Conservation (phyloP, 2,797 vertebrate species). For the Sylvilagus floridanus region DNA sequence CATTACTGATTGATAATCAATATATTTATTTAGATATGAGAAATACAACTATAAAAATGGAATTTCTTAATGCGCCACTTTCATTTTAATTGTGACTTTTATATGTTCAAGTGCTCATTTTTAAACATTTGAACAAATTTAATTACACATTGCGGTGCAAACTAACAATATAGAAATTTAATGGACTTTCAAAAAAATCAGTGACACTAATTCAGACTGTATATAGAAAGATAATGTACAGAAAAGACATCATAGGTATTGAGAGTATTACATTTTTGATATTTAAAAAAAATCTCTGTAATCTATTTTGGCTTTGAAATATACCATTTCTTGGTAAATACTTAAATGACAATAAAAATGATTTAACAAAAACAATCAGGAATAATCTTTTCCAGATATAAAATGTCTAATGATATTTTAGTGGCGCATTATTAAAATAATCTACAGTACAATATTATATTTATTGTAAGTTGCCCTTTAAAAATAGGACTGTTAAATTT, state of each 20-base stretch:
- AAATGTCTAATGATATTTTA: not conserved
- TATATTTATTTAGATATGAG: slow-evolving; percentile 22
- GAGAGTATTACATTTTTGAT: slow-evolving; percentile 8
- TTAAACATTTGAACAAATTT: slow-evolving; percentile 53
- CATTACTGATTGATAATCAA: slow-evolving; percentile 34
- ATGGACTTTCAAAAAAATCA: slow-evolving; percentile 48
- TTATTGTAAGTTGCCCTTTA: not conserved
- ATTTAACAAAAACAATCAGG: slow-evolving; percentile 8
- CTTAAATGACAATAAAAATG: slow-evolving; percentile 28
- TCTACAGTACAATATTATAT: not conserved
- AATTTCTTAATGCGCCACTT: slow-evolving; percentile 13
- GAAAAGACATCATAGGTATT: slow-evolving; percentile 20
- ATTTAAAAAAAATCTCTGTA: slow-evolving; percentile 63
- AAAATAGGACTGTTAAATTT: slow-evolving; percentile 48
- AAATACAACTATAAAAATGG: slow-evolving; percentile 46
- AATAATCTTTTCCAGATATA: slow-evolving; percentile 31
- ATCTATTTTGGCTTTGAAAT: slow-evolving; percentile 54
- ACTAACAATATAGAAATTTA: slow-evolving; percentile 38
- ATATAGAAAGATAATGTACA: slow-evolving; percentile 41
- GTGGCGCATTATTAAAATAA: not conserved
- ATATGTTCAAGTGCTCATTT: slow-evolving; percentile 40
- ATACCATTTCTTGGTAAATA: slow-evolving; percentile 40
- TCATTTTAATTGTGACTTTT: slow-evolving; percentile 50
- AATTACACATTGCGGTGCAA: not conserved
- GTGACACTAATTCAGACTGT: not conserved